Conservation (phyloP, 1,140 invertebrate genomes). For the Drosophila busckii region DNA sequence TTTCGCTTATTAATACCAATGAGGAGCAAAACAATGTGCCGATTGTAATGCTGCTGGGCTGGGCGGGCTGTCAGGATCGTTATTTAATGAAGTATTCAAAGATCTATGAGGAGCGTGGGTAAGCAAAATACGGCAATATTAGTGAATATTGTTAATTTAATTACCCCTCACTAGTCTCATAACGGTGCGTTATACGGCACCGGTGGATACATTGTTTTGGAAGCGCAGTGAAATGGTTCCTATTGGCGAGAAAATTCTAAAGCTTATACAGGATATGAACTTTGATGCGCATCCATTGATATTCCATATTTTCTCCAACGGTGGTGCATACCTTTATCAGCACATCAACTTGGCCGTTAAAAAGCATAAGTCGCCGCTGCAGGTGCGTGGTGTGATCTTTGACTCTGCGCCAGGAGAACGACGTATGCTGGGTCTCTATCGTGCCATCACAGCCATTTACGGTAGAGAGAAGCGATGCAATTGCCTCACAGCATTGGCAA, state of each 20-base stretch:
- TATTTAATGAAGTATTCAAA: conserved; percentile 88
- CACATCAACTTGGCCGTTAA: conserved; percentile 83
- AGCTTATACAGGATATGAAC: conserved; percentile 84
- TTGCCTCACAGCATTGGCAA: conserved; percentile 80
- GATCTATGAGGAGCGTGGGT: conserved; percentile 88
- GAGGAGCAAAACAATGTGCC: conserved; percentile 83
- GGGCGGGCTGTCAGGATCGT: conserved; percentile 88
- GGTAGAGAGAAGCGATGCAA: conserved; percentile 81
- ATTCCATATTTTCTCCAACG: conserved; percentile 90
- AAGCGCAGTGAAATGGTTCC: conserved; percentile 82
- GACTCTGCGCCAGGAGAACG: conserved; percentile 86
- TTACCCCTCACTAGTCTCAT: conserved; percentile 83
- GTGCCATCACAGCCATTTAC: conserved; percentile 83
- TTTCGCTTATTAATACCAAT: conserved; percentile 80
- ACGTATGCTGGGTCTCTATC: conserved; percentile 81
- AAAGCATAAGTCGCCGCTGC: conserved; percentile 79
- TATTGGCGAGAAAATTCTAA: conserved; percentile 84
- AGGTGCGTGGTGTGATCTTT: conserved; percentile 87
- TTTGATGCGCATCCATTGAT: conserved; percentile 86
- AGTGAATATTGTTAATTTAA: neutral
- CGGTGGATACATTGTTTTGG: conserved; percentile 84
- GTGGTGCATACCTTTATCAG: conserved; percentile 85
- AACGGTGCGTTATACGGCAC: conserved; percentile 86
- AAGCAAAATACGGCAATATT: no score
- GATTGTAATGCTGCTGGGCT: conserved; percentile 87